A percentile compares a stretch with the other conserved stretches of the same genome.
Conservation (phyloP, 2,113 vertebrate species). For the Microcebus griseorufus region DNA sequence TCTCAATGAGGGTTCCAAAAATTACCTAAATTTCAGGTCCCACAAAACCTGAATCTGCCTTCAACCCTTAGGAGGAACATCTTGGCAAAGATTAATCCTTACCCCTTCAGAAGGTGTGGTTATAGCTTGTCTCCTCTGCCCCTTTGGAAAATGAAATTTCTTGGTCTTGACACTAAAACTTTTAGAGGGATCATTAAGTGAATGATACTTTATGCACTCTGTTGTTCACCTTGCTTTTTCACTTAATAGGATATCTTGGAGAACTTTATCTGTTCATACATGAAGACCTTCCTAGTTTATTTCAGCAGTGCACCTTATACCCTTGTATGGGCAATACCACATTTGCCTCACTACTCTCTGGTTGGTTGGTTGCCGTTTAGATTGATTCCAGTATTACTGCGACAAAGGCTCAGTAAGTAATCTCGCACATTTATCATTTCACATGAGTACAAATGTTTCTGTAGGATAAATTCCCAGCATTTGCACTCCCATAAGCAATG, state of each 20-base stretch:
- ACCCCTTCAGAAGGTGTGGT: neutral
- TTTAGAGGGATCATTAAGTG: neutral
- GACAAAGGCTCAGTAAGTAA: neutral
- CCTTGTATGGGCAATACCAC: neutral
- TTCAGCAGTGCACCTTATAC: neutral
- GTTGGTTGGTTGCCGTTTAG: neutral
- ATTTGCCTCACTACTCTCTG: neutral
- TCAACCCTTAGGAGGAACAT: neutral
- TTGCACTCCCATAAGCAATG: neutral
- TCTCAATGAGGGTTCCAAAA: neutral
- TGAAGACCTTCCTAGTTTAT: neutral
- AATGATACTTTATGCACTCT: neutral
- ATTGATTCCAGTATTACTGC: neutral
- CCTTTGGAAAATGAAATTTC: slow-evolving; percentile 11
- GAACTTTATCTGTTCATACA: neutral
- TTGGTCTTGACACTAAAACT: neutral
- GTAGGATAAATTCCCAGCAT: neutral
- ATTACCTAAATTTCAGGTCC: neutral
- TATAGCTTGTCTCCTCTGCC: neutral
- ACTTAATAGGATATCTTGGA: neutral
- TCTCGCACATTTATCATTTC: neutral
- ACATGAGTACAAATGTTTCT: neutral
- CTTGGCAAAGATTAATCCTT: neutral
- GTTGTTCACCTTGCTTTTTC: neutral
- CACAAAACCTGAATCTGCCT: neutral